A percentile compares a stretch with the other conserved stretches of the same genome.
phyloP scores from a whole-genome alignment of 2,888 invertebrate genomes.

The Eudasyphora cyanicolor region DNA sequence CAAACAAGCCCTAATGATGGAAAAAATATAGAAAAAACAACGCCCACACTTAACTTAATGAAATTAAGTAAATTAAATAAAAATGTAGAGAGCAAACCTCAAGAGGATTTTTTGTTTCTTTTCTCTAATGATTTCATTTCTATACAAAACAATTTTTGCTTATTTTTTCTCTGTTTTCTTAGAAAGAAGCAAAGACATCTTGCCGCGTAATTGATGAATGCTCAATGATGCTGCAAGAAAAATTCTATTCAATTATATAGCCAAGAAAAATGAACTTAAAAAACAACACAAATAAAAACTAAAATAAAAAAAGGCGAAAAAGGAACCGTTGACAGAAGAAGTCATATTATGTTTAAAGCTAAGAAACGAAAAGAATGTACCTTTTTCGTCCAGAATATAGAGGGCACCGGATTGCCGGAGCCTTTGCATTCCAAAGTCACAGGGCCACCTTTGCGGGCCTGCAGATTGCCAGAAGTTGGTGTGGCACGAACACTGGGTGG shows the following conservation, averaged over 20 bases:
- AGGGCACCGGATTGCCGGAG: slow-evolving; percentile 87
- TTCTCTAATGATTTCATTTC: neutral
- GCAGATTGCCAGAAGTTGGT: slow-evolving; percentile 84
- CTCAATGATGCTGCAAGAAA: slow-evolving; percentile 22
- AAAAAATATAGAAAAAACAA: neutral
- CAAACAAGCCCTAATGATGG: neutral
- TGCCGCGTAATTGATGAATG: slow-evolving; percentile 32
- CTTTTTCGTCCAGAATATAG: slow-evolving; percentile 84
- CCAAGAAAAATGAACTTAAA: neutral
- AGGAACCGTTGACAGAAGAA: neutral
- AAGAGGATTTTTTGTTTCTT: slow-evolving; percentile 9
- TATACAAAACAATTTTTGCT: neutral
- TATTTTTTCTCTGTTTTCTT: neutral
- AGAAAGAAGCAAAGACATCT: neutral
- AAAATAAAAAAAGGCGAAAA: neutral
- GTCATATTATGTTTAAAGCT: neutral
- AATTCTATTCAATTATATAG: too few relatives aligned
- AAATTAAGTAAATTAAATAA: slow-evolving; percentile 42
- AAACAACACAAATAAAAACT: neutral
- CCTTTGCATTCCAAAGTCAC: slow-evolving; percentile 86
- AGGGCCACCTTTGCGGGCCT: slow-evolving; percentile 85
- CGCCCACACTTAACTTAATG: slow-evolving; percentile 41
- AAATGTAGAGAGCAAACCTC: neutral
- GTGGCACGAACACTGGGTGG: slow-evolving; percentile 86
- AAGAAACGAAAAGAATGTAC: slow-evolving; percentile 68